Evolutionary conservation across 2,113 vertebrate species (phyloP), one percentile per base, ranked within the genome.

Genomic region (Leucopternis melanops): DNA sequence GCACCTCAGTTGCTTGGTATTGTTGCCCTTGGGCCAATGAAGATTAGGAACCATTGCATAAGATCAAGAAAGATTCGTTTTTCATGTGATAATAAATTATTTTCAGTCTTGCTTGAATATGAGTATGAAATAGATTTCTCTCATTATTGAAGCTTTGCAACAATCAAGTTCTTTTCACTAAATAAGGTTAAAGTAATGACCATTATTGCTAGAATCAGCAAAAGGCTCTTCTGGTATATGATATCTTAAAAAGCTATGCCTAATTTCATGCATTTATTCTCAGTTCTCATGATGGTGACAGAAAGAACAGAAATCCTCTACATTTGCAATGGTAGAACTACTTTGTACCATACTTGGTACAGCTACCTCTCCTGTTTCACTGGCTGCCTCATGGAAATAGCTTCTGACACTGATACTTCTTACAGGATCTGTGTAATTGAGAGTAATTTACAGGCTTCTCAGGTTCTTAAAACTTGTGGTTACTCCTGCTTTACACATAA

Each of bases 371-470:
- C 87, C 69, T 79, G 34, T 95, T 96, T 95, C 95, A 82, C 78
- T 81, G 65, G 16, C 52, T 75, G 84, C 84, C 36, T 89, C 57
- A 49, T 57, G 66, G 78, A 95, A 92, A 87, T 57, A 79, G 16
- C 62, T 91, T 87, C 80, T 85, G 93, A 89, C 78, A 94, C 38
- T 1, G 86, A 96, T 94, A 97, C 22, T 89, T 34, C 73, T 82
- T 72, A 63, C 32, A 81, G 80, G 57, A 92, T 87, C 86, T 82
- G 21, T 85, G 57, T 87, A 95, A 95, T 92, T 95, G 61, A 89
- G 74, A 61, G 52, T 93, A 96, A 97, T 96, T 97, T 96, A 96
- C 93, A 96, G 73, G 90, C 84, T 95, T 90, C 81, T 94, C 71
- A 80, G 26, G 81, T 92, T 95, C 87, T 92, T 80, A 94, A 87